These are phyloP conservation scores for Lepilemur septentrionalis DNA, from an alignment of 2,797 vertebrate species.

Conservation along the genomic window DNA sequence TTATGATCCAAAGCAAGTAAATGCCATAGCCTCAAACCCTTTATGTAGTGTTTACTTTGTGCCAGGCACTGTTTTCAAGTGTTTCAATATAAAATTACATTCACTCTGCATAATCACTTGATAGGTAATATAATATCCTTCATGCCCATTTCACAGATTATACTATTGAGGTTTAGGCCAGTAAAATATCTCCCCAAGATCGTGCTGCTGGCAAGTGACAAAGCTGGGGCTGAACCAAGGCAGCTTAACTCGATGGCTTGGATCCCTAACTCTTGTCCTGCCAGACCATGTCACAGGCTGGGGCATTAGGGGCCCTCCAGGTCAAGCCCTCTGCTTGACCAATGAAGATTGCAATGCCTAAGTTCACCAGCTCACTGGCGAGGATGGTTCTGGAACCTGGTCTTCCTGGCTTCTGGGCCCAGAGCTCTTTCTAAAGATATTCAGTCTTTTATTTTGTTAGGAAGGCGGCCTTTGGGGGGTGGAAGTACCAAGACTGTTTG, in stretches of 20 bases:
- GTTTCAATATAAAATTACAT: not conserved
- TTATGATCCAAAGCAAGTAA: not conserved
- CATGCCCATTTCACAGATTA: not conserved
- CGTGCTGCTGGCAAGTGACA: not conserved
- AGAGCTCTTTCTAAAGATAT: not conserved
- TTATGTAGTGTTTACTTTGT: not conserved
- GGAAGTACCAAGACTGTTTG: not conserved
- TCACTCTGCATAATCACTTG: not conserved
- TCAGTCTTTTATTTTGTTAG: not conserved
- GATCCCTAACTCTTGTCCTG: not conserved
- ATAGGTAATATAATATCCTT: not conserved
- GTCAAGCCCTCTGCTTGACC: not conserved
- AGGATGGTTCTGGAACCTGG: not conserved
- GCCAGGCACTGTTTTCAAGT: not conserved
- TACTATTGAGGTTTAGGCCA: not conserved
- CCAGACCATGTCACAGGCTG: not conserved
- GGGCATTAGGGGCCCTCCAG: not conserved
- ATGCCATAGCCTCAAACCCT: not conserved
- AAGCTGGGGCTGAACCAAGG: not conserved
- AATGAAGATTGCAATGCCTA: not conserved
- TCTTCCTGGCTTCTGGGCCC: not conserved
- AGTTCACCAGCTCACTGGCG: not conserved
- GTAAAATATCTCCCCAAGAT: not conserved
- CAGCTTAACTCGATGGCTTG: not conserved
- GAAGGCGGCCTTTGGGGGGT: not conserved